phyloP scores from a whole-genome alignment of 1,140 invertebrate genomes.

The Heliconius nattereri region DNA sequence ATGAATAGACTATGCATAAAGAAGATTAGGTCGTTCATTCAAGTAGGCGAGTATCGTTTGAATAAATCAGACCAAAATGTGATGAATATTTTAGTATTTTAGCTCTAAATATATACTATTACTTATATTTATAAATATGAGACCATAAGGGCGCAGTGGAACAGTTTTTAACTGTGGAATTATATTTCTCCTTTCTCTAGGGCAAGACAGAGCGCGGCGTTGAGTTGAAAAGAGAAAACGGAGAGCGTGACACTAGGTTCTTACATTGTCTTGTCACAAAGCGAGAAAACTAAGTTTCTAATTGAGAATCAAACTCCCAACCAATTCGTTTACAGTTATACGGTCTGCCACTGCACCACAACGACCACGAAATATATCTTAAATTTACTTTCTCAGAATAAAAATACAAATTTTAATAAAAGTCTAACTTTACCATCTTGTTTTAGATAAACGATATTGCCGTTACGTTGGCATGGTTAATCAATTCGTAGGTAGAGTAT shows the following conservation, averaged over 20 bases:
- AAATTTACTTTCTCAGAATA: background rate
- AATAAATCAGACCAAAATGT: background rate
- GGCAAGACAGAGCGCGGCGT: no score
- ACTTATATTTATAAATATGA: background rate
- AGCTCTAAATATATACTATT: background rate
- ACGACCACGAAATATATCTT: no score
- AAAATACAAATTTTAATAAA: background rate
- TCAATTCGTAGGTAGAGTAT: background rate
- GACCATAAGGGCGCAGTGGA: no score
- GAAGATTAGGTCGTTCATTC: slow-evolving; percentile 3
- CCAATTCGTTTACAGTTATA: no score
- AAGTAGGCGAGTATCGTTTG: background rate
- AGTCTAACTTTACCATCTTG: background rate
- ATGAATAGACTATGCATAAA: slow-evolving; percentile 13
- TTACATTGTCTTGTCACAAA: no score
- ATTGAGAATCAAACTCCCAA: no score
- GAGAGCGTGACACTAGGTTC: no score
- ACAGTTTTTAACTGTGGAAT: no score
- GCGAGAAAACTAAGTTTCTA: no score
- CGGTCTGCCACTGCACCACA: no score
- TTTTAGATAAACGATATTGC: slow-evolving; percentile 1
- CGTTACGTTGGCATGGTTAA: slow-evolving; percentile 8
- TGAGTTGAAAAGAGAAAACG: no score
- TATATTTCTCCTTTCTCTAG: no score
- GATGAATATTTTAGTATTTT: background rate